Percentiles rank a stretch among this genome's conserved stretches.
phyloP scores from a whole-genome alignment of 1,140 invertebrate genomes.

The Drosophila nebulosa region DNA sequence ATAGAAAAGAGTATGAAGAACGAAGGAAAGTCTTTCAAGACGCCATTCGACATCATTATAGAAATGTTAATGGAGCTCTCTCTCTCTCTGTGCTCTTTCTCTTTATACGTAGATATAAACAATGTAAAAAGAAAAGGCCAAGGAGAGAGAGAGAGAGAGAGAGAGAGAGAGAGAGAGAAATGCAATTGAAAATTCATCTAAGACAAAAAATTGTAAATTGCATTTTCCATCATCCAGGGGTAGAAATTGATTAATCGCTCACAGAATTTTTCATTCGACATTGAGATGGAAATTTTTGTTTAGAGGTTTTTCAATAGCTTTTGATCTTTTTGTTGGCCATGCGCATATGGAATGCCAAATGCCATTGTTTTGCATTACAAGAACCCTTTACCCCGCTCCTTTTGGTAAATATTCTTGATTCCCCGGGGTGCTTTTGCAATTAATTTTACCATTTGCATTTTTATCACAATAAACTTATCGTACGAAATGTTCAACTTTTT shows the following conservation, averaged over 20 bases:
- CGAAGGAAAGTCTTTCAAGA: conserved; percentile 19
- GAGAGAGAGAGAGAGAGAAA: conserved; percentile 1
- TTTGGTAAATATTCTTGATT: not conserved
- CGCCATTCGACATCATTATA: conserved; percentile 33
- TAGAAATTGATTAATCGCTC: conserved; percentile 55
- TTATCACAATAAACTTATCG: conserved; percentile 42
- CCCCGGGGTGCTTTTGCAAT: conserved; percentile 21
- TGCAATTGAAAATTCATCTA: conserved; percentile 64
- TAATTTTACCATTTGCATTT: conserved; percentile 53
- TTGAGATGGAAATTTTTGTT: conserved; percentile 45
- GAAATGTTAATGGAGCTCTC: conserved; percentile 57
- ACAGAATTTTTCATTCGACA: conserved; percentile 31
- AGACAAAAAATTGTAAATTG: conserved; percentile 58
- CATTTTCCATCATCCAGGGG: conserved; percentile 20
- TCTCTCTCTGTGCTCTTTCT: not conserved
- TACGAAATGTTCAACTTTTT: conserved; percentile 13
- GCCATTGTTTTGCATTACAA: conserved; percentile 39
- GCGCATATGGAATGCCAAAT: not conserved
- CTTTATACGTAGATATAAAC: not conserved
- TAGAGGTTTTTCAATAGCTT: conserved; percentile 8
- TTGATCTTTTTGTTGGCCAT: conserved; percentile 54
- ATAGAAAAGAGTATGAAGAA: conserved; percentile 13
- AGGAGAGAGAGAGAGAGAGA: not conserved
- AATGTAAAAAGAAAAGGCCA: conserved; percentile 18
- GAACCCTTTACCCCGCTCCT: conserved; percentile 6